Base-by-base conservation (phyloP, 2,113 vertebrate genomes). In the Sinocyclocheilus maitianheensis region DNA sequence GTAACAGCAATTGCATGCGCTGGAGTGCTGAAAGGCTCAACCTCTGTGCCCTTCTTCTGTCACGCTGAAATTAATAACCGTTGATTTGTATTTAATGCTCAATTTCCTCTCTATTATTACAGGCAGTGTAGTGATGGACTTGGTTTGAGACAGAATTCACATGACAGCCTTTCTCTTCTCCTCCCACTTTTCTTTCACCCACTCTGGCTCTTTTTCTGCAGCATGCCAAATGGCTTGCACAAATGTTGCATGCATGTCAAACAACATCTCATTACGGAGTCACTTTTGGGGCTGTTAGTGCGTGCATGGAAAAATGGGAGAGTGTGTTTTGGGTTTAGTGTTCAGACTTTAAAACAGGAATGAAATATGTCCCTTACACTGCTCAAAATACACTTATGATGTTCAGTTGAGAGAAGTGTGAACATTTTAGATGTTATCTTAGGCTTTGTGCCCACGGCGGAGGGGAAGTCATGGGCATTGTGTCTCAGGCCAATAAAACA, bases 61-160 rank as follows among this genome's bases (percentile, higher is more conserved):
- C 87, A 85, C 86, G 88, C 88, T 85, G 18, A 91, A 95, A 94
- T 93, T 92, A 94, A 90, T 91, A 92, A 92, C 92, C 90, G 93
- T 89, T 95, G 94, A 95, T 95, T 94, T 94, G 91, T 92, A 92
- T 92, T 94, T 93, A 94, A 95, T 93, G 94, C 93, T 94, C 92
- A 90, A 92, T 94, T 95, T 94, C 93, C 92, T 94, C 91, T 92
- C 91, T 92, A 90, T 95, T 93, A 91, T 91, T 93, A 67, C 89
- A 93, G 89, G 86, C 91, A 90, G 85, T 91, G 89, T 87, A 87
- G 89, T 80, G 34, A 88, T 87, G 91, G 91, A 72, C 91, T 91
- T 82, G 3, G 20, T 92, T 89, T 60, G 71, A 83, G 78, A 90
- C 43, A 86, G 89, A 90, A 89, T 91, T 93, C 92, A 91, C 87